Percentiles rank a stretch among this genome's conserved stretches.
Conservation (phyloP, 2,113 vertebrate species). For the Percina caprodes region DNA sequence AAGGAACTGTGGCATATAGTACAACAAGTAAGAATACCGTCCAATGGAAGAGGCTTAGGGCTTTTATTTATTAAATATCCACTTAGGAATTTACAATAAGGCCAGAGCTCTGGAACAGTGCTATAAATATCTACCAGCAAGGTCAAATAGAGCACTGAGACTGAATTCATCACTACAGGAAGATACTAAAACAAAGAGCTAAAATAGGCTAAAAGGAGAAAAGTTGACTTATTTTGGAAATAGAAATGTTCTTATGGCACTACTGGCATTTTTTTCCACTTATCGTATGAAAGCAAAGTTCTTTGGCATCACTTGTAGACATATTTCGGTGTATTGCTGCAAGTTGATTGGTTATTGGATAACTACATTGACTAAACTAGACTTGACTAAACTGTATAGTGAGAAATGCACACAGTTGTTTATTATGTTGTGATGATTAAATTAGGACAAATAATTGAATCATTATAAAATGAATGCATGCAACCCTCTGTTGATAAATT, state of each 20-base stretch:
- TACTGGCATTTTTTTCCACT: not conserved
- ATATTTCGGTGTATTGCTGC: not conserved
- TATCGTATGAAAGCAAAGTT: not conserved
- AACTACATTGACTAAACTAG: too few species aligned
- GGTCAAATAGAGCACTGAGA: not conserved
- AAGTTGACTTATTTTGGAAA: not conserved
- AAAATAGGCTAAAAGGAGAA: not conserved
- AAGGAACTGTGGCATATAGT: not conserved
- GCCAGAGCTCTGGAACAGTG: not conserved
- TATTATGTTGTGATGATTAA: constrained; percentile 38
- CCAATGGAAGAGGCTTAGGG: not conserved
- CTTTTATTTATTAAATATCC: not conserved
- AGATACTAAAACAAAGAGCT: not conserved
- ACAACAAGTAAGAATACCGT: not conserved
- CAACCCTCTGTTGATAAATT: constrained; percentile 29
- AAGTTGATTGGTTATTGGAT: not conserved
- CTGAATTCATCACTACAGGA: not conserved
- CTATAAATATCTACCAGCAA: not conserved
- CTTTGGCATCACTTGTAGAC: not conserved
- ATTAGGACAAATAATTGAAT: constrained; percentile 61
- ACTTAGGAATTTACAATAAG: not conserved
- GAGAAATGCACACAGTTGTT: not conserved
- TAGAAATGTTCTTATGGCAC: not conserved
- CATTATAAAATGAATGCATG: constrained; percentile 19
- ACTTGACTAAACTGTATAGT: not conserved